Evolutionary conservation across 2,113 vertebrate species (phyloP), one percentile per base, ranked within the genome.

Genomic region (Macroglossus sobrinus): DNA sequence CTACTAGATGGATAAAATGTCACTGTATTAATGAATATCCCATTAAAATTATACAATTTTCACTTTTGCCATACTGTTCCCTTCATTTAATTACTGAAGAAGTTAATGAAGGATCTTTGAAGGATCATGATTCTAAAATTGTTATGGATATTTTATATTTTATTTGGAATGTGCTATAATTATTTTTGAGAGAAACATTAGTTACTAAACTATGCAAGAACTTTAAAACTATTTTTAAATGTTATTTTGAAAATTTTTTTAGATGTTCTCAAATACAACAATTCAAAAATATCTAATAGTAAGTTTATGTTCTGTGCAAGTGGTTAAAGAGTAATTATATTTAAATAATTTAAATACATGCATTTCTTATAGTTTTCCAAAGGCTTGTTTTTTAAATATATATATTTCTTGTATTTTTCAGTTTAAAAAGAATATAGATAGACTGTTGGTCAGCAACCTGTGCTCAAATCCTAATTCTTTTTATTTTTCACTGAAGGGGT

Each of bases 231-330:
- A 43, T 43, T 91, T 66, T 93, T 6, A 61, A 55, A 38, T 66
- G 78, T 72, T 43, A 79, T 50, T 91, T 93, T 74, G 33, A 79
- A 95, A 93, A 93, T 24, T 53, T 18, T 79, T 64, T 84, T 86
- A 69, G 6, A 16, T 86, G 9, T 63, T 92, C n/a, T 78, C 13
- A 72, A 66, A 38, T 40, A 26, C 1, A 71, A 78, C 2, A 72
- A 4, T 38, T 88, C 26, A 87, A 61, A 43, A 81, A 28, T 85
- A 72, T 63, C 40, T 92, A 4, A 2, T 92, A 64, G 14, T 72
- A n/a, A 61, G 2, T 15, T 85, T 38, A 24, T 40, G 74, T 68
- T 33, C 11, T 84, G 33, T 59, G 59, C 43, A 64, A 50, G 1
- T 40, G 8, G 5, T 72, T 28, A 57, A 71, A 4, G 9, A 79